A percentile compares a stretch with the other conserved stretches of the same genome.
phyloP scores from a whole-genome alignment of 2,797 vertebrate genomes.

The Parambassis ranga region DNA sequence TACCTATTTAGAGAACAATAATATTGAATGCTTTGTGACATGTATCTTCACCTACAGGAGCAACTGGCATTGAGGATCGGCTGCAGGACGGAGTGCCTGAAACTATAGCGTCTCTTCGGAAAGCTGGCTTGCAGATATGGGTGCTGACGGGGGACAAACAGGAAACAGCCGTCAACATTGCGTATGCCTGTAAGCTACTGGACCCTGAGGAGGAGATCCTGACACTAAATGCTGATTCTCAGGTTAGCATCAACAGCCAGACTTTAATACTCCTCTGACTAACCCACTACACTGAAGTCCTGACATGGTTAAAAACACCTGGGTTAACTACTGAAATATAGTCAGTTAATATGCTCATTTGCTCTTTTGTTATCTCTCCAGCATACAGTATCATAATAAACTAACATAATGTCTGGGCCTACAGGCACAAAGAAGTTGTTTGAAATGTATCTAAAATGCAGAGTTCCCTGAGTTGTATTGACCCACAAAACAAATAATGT shows the following conservation, averaged over 20 bases:
- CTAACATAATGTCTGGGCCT: too few relatives aligned
- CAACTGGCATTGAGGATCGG: slow-evolving; percentile 94
- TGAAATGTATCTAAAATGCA: too few relatives aligned
- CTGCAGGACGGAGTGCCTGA: slow-evolving; percentile 97
- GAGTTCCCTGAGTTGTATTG: too few relatives aligned
- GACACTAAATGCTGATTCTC: slow-evolving; percentile 93
- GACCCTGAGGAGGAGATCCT: slow-evolving; percentile 95
- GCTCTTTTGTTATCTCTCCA: too few relatives aligned
- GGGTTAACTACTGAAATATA: too few relatives aligned
- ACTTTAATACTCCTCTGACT: not conserved
- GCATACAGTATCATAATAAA: too few relatives aligned
- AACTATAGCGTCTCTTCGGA: slow-evolving; percentile 88
- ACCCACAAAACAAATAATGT: too few relatives aligned
- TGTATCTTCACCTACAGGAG: slow-evolving; percentile 79
- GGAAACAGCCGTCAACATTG: slow-evolving; percentile 96
- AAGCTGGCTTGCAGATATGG: slow-evolving; percentile 96
- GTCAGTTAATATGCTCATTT: too few relatives aligned
- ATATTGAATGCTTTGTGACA: not conserved
- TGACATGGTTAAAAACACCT: not conserved
- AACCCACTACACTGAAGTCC: too few relatives aligned
- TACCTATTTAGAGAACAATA: not conserved
- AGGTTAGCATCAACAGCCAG: slow-evolving; percentile 71
- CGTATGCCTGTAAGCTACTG: slow-evolving; percentile 94
- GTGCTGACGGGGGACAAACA: slow-evolving; percentile 98
- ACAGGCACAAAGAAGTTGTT: too few relatives aligned